Conservation (phyloP, 2,888 invertebrate species). For the Cacoxenus indagator region DNA sequence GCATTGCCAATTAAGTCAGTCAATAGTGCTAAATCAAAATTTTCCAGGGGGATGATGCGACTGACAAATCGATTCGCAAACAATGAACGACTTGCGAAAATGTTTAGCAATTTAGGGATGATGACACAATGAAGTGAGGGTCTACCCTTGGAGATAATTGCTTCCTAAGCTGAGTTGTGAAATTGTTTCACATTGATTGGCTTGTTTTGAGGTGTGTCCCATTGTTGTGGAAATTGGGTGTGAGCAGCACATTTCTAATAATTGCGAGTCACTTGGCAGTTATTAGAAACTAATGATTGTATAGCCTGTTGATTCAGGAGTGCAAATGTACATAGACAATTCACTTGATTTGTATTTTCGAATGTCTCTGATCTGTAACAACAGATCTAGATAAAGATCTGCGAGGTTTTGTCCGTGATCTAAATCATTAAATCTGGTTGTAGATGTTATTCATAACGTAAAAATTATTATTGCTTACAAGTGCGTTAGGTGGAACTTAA, state of each 20-base stretch:
- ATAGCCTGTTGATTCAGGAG: background rate
- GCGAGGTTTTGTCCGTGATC: no score
- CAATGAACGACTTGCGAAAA: slow-evolving; percentile 15
- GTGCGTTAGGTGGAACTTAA: no score
- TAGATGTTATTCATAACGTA: no score
- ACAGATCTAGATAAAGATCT: no score
- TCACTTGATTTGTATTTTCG: no score
- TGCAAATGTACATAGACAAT: no score
- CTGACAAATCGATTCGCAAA: slow-evolving; percentile 17
- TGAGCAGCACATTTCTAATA: background rate
- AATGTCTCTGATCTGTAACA: no score
- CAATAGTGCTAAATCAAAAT: background rate
- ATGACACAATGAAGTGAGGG: background rate
- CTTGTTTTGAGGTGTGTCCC: background rate
- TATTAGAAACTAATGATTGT: background rate
- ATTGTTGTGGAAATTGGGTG: background rate
- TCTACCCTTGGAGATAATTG: background rate
- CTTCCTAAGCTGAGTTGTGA: background rate
- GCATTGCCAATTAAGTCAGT: slow-evolving; percentile 8
- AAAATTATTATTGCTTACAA: no score
- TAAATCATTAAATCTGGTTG: no score
- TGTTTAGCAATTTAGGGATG: slow-evolving; percentile 15
- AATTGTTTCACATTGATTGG: slow-evolving; percentile 10
- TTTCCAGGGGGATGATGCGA: background rate
- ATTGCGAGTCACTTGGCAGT: background rate